These are phyloP conservation scores for Phrynocephalus vlangalii DNA, from an alignment of 2,797 vertebrate species.

Conservation along the genomic window DNA sequence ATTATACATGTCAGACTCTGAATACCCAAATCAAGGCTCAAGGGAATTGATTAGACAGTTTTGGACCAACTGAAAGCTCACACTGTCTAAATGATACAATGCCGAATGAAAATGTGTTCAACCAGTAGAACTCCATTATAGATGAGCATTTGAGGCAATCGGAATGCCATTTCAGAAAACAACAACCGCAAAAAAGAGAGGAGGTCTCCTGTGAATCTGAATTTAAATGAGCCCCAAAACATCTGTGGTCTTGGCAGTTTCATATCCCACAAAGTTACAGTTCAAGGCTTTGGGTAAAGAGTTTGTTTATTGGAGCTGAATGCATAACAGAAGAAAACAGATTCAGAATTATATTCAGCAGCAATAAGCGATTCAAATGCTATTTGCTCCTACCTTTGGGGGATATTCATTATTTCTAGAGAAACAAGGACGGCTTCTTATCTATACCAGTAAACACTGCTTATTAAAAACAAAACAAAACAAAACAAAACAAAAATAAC, in stretches of 20 bases:
- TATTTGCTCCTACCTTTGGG: not conserved
- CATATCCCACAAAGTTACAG: not conserved
- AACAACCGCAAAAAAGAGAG: not conserved
- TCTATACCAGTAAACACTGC: not conserved
- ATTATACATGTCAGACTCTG: not conserved
- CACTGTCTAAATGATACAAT: not conserved
- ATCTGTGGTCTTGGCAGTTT: conserved; percentile 15
- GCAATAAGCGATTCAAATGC: conserved; percentile 12
- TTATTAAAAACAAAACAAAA: not conserved
- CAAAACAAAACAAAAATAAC: no score
- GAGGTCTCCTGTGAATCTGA: conserved; percentile 11
- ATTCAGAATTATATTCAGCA: not conserved
- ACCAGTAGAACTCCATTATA: not conserved
- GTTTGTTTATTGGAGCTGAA: conserved; percentile 14
- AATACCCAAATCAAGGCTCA: not conserved
- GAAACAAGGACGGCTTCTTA: not conserved
- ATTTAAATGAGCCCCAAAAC: conserved; percentile 22
- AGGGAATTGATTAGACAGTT: not conserved
- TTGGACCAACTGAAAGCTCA: not conserved
- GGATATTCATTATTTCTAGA: conserved; percentile 10
- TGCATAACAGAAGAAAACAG: conserved; percentile 4
- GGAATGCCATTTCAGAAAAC: not conserved
- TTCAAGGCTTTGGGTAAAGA: not conserved
- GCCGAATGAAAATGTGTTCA: not conserved
- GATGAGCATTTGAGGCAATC: not conserved